A percentile compares a stretch with the other conserved stretches of the same genome.
phyloP scores from a whole-genome alignment of 2,888 invertebrate genomes.

The Dioctria rufipes region DNA sequence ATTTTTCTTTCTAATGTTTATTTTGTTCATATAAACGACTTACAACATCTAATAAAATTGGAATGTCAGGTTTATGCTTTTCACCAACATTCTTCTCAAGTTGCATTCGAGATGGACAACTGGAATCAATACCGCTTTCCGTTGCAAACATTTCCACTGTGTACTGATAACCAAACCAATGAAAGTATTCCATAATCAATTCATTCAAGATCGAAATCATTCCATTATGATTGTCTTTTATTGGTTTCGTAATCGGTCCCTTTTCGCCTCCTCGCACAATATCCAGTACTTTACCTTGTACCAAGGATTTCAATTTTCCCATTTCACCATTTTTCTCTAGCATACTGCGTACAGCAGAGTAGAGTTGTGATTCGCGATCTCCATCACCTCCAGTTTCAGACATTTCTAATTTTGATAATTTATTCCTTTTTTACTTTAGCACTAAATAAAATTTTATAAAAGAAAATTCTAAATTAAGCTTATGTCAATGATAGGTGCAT shows the following conservation, averaged over 20 bases:
- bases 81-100: slow-evolving; percentile 62
- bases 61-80: slow-evolving; percentile 63
- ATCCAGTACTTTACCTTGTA: slow-evolving; percentile 42
- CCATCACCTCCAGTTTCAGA: too few species aligned
- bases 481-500: too few species aligned
- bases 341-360: slow-evolving; percentile 1
- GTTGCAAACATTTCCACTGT: slow-evolving; percentile 67
- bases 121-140: slow-evolving; percentile 64
- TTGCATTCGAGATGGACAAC: slow-evolving; percentile 61
- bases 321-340: slow-evolving; percentile 47
- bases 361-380: slow-evolving; percentile 31
- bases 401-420: too few species aligned
- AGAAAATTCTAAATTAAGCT: too few species aligned
- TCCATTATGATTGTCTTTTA: neutral
- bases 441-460: too few species aligned
- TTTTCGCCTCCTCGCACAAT: slow-evolving; percentile 20
- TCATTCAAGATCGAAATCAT: slow-evolving; percentile 61
- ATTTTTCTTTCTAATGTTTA: neutral
- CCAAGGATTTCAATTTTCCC: slow-evolving; percentile 24
- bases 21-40: slow-evolving; percentile 59
- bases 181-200: slow-evolving; percentile 68
- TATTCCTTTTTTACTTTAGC: too few species aligned
- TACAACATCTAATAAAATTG: slow-evolving; percentile 65
- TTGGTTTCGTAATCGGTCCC: neutral
- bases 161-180: slow-evolving; percentile 68